Base-by-base conservation (phyloP, 2,888 invertebrate genomes). In the Onchidella celtica region DNA sequence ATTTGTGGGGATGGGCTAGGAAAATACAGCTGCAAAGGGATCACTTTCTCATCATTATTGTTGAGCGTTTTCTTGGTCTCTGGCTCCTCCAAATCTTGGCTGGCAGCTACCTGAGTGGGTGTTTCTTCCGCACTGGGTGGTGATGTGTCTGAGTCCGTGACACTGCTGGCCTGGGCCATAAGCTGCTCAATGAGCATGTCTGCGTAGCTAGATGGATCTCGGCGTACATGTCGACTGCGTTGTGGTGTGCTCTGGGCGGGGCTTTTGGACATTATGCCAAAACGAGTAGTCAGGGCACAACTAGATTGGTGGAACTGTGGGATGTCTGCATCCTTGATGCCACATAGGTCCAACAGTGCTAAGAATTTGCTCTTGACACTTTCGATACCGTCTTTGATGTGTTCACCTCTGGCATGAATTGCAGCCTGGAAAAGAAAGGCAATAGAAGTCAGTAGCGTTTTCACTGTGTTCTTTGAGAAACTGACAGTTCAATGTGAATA, bases 301-400 rank as follows among this genome's bases (percentile, higher is more conserved):
- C 59, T 17, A 74, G 81, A 47, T 79, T 87, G 81, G 83, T 86
- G 83, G 87, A 81, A 83, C 85, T 85, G 14, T 85, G 88, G 24
- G 86, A 88, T 55, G 86, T 87, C 75, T 57, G 75, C 86, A 76
- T 88, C 85, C 77, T 89, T 88, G 38, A 90, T 84, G 34, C 88
- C 88, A 75, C 88, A 86, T n/a, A 84, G 82, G 57, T 90, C 86
- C 34, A 91, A 85, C 24, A 91, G 86, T 47, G 86, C 84, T 61
- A 86, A 83, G 74, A 90, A 89, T 82, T 88, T 88, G 32, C 85
- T 81, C 63, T 88, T 88, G 70, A 91, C 89, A 47, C 86, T 86
- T 73, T 86, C 87, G 32, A 91, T 88, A 83, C 89, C 89, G 36
- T 85, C 75, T 68, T 88, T 88, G 38, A 90, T 79, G 21, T 86